Base-by-base conservation (phyloP, 2,888 invertebrate species). In the Alitta virens region DNA sequence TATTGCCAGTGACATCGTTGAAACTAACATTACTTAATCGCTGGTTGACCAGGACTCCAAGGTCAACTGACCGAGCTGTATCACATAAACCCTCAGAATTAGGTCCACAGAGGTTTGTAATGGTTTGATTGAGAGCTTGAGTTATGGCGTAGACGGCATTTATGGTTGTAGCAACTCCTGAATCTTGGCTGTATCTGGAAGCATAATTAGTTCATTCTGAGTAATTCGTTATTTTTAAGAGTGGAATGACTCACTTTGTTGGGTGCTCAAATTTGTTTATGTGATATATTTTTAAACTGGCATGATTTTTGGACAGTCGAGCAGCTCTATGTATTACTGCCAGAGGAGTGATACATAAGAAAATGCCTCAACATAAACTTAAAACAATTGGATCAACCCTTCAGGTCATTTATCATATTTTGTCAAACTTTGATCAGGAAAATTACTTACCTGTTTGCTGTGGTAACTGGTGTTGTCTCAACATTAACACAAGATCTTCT, bases 61-160 rank as follows among this genome's bases (percentile, higher is more conserved):
- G 70, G 56, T 73, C 67, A 0, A 50, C 43, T n/a, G 67, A 68
- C 53, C 64, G 38, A 52, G 71, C 74, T 12, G 63, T 62, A 1
- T 76, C 73, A 53, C 78, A 78, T 3, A 77, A 76, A 1, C 72
- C 69, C 0, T 69, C 71, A 64, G 78, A 78, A 50, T 69, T 64
- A 1, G 26, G 58, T 1, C 77, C 78, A 68, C 77, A 77, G 9
- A 74, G 74, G 53, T 75, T 70, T 23, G 73, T 59, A 5, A 80
- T 70, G 0, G 79, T 77, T 2, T 71, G 64, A 53, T 79, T 77
- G 7, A 82, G 64, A 7, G 77, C 81, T 50, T 79, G 73, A 12
- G 79, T 78, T n/a, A 82, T 56, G 1, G 82, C 74, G 56, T 76
- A 75, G 1, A 83, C 79, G n/a, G 82, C 77, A 64, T 82, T 79